Evolutionary conservation across 2,113 vertebrate genomes (phyloP).

Genomic region (Sminthopsis crassicaudata): DNA sequence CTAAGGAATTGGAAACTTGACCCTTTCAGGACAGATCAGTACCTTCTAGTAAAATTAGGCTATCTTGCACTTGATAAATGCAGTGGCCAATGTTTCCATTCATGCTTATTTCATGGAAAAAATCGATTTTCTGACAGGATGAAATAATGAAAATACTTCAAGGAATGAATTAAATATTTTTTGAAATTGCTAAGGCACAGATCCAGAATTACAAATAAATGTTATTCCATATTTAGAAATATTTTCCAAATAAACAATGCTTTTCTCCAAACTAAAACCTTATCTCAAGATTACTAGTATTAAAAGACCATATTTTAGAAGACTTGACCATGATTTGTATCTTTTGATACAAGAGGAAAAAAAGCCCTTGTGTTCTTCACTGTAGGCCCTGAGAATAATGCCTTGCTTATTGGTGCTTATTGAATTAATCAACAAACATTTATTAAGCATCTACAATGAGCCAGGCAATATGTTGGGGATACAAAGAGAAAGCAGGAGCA

Average conservation of each 20-base stretch:
- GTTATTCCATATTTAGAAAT: neutral
- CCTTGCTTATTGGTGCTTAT: neutral
- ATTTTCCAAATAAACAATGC: conserved; percentile 4
- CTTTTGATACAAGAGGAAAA: neutral
- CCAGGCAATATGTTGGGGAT: neutral
- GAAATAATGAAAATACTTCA: neutral
- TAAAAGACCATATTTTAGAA: neutral
- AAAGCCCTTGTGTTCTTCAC: neutral
- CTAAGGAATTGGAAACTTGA: neutral
- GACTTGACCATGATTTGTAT: neutral
- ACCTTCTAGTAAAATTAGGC: neutral
- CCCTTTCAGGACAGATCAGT: neutral
- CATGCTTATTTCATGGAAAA: neutral
- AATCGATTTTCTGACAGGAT: neutral
- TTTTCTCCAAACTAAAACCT: neutral
- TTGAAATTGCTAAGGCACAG: neutral
- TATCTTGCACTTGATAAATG: neutral
- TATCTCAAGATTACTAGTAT: neutral
- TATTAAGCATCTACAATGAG: neutral
- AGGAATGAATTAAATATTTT: neutral
- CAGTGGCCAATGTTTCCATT: neutral
- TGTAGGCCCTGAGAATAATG: neutral
- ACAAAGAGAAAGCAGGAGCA: neutral
- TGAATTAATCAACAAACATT: neutral
- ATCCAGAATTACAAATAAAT: neutral